These are phyloP conservation scores for Sinonovacula constricta DNA, from an alignment of 1,140 invertebrate species.

Conservation along the genomic window DNA sequence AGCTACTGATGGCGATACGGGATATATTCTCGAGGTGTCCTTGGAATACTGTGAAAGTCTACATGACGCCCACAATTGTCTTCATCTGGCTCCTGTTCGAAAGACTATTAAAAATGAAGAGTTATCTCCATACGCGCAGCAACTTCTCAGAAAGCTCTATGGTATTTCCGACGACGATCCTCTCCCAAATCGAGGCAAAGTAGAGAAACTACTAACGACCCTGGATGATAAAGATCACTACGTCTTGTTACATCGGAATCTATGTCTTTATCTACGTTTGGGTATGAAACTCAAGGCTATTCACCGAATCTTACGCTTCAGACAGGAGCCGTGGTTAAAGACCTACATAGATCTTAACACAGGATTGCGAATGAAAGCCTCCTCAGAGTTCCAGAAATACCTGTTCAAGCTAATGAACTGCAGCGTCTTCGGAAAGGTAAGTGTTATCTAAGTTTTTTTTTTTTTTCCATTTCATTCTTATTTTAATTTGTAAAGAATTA, in stretches of 20 bases:
- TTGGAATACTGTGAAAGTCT: slow-evolving; percentile 73
- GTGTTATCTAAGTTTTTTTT: too few species aligned
- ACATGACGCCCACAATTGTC: slow-evolving; percentile 80
- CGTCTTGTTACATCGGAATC: slow-evolving; percentile 36
- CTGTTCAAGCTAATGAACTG: slow-evolving; percentile 80
- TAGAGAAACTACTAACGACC: slow-evolving; percentile 55
- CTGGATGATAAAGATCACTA: slow-evolving; percentile 52
- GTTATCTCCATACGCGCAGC: slow-evolving; percentile 30
- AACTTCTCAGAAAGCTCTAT: neutral
- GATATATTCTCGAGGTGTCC: slow-evolving; percentile 81
- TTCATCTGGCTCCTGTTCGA: slow-evolving; percentile 79
- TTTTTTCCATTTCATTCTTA: too few species aligned
- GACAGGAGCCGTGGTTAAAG: slow-evolving; percentile 44
- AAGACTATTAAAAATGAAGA: slow-evolving; percentile 6
- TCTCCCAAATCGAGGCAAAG: neutral
- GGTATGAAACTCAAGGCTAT: slow-evolving; percentile 36
- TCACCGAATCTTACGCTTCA: slow-evolving; percentile 46
- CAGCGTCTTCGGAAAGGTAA: too few species aligned
- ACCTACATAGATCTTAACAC: slow-evolving; percentile 60
- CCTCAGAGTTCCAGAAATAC: slow-evolving; percentile 78
- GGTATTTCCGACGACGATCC: neutral
- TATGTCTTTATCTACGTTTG: slow-evolving; percentile 25
- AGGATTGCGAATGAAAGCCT: slow-evolving; percentile 69
- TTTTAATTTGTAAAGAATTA: too few species aligned
- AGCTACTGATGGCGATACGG: slow-evolving; percentile 72